Percentiles rank a stretch among this genome's conserved stretches.
Evolutionary conservation across 2,888 invertebrate species (phyloP).

Genomic region (Spialia ferax): DNA sequence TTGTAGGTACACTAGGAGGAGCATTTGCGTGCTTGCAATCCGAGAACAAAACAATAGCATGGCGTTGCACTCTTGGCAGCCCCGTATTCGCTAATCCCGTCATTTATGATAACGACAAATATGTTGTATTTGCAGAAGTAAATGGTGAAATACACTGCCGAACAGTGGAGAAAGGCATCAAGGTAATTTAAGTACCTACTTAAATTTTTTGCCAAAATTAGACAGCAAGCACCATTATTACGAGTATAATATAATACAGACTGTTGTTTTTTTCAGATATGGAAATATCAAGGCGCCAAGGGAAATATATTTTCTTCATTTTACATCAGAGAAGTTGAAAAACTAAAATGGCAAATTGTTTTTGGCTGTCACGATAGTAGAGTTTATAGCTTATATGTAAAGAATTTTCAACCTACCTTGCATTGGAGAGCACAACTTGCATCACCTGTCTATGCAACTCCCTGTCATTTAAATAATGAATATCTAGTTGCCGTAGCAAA

Average conservation of each 20-base stretch:
- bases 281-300: slow-evolving; percentile 84
- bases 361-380: slow-evolving; percentile 92
- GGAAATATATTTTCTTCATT: slow-evolving; percentile 92
- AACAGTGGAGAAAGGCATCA: slow-evolving; percentile 77
- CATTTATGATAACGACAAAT: slow-evolving; percentile 82
- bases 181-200: slow-evolving; percentile 53
- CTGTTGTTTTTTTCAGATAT: slow-evolving; percentile 81
- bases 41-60: slow-evolving; percentile 82
- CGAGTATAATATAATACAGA: too few species aligned
- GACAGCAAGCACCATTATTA: too few species aligned
- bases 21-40: slow-evolving; percentile 83
- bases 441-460: slow-evolving; percentile 90
- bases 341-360: slow-evolving; percentile 78
- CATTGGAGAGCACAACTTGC: slow-evolving; percentile 86
- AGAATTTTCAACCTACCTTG: slow-evolving; percentile 70
- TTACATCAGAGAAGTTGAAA: slow-evolving; percentile 70
- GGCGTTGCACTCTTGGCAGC: slow-evolving; percentile 86
- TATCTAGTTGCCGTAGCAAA: slow-evolving; percentile 87
- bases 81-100: slow-evolving; percentile 90
- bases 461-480: slow-evolving; percentile 78
- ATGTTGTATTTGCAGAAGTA: slow-evolving; percentile 85
- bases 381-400: slow-evolving; percentile 87
- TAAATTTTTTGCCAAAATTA: neutral
- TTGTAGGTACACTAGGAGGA: slow-evolving; percentile 87
- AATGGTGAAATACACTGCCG: slow-evolving; percentile 85